A percentile compares a stretch with the other conserved stretches of the same genome.
Evolutionary conservation across 2,797 vertebrate genomes (phyloP).

Genomic region (Tokudaia tokunoshimensis): DNA sequence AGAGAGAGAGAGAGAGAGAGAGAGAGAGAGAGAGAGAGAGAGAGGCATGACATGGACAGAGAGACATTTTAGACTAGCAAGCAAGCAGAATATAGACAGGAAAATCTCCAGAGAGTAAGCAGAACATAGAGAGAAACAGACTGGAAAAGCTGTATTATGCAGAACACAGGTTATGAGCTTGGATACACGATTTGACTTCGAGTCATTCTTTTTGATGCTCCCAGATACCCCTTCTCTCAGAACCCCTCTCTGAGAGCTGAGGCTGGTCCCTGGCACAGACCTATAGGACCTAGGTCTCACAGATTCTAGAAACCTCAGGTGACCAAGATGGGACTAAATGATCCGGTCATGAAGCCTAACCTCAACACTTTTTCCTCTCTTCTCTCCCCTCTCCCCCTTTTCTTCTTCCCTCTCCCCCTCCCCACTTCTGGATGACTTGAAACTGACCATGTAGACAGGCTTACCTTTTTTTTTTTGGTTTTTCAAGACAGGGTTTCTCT

Average conservation of each 20-base stretch:
- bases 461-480: too few relatives aligned
- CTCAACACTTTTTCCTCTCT: background rate
- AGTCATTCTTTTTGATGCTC: background rate
- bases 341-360: background rate
- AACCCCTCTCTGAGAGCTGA: background rate
- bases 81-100: background rate
- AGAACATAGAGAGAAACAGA: background rate
- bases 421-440: too few relatives aligned
- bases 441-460: too few relatives aligned
- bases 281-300: background rate
- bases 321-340: background rate
- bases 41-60: background rate
- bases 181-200: background rate
- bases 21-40: too few relatives aligned
- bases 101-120: background rate
- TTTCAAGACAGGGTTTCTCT: too few relatives aligned
- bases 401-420: too few relatives aligned
- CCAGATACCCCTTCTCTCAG: background rate
- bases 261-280: background rate
- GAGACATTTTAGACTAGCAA: background rate
- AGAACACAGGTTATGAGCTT: background rate
- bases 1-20: too few relatives aligned
- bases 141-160: background rate
- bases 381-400: too few relatives aligned
- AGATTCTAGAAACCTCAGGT: background rate